Evolutionary conservation across 2,888 invertebrate species (phyloP).

Genomic region (Ditula angustiorana): DNA sequence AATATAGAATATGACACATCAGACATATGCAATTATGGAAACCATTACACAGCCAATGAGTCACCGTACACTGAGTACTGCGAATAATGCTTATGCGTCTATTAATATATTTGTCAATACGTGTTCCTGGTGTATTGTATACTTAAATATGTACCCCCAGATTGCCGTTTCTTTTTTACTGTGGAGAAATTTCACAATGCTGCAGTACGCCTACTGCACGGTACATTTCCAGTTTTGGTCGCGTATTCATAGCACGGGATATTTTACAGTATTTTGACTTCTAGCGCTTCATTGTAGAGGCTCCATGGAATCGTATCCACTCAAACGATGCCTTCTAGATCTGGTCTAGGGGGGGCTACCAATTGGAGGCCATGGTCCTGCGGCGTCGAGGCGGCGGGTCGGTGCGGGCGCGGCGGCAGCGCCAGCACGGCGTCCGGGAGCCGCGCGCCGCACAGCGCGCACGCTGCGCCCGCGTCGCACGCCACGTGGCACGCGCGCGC

Average conservation of each 20-base stretch:
- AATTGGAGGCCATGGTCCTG: constrained; percentile 59
- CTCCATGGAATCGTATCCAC: neutral
- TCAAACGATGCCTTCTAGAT: constrained; percentile 72
- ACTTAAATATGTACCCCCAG: no score
- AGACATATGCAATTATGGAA: no score
- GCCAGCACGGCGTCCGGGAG: constrained; percentile 47
- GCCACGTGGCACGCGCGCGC: constrained; percentile 67
- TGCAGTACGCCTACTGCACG: no score
- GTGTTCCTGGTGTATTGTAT: no score
- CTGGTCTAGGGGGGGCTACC: constrained; percentile 74
- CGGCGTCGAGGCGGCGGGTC: constrained; percentile 45
- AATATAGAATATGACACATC: no score
- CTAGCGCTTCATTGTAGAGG: neutral
- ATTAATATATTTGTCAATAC: no score
- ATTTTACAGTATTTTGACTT: neutral
- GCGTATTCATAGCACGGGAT: neutral
- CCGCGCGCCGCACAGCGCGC: constrained; percentile 65
- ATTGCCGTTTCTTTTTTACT: no score
- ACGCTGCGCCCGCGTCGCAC: constrained; percentile 59
- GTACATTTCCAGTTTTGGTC: neutral
- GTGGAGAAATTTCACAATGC: no score
- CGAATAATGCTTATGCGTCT: no score
- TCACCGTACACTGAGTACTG: no score
- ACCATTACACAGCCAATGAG: no score
- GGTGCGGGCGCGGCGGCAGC: constrained; percentile 50